Conservation (phyloP, 2,888 invertebrate species). For the Volucella zonaria region DNA sequence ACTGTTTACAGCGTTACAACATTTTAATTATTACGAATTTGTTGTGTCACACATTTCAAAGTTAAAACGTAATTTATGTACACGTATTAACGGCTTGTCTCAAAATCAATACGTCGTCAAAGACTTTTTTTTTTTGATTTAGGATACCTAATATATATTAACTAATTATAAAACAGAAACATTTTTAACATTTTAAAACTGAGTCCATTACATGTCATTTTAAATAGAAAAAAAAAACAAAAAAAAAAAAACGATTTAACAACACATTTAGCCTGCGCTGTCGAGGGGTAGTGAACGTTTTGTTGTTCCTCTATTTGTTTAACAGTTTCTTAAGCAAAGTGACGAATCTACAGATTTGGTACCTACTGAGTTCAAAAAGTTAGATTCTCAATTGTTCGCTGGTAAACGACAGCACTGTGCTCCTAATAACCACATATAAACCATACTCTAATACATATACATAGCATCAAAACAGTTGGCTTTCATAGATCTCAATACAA, state of each 20-base stretch:
- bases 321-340: too few species aligned
- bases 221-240: too few species aligned
- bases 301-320: too few species aligned
- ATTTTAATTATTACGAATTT: constrained; percentile 15
- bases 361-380: neutral
- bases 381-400: neutral
- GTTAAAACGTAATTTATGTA: constrained; percentile 23
- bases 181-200: constrained; percentile 1
- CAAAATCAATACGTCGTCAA: constrained; percentile 54
- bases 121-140: constrained; percentile 24
- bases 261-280: too few species aligned
- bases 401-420: neutral
- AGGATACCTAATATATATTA: constrained; percentile 54
- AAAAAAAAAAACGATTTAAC: too few species aligned
- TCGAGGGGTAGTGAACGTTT: too few species aligned
- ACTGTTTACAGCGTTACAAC: constrained; percentile 7
- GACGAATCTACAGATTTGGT: neutral
- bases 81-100: constrained; percentile 44
- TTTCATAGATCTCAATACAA: constrained; percentile 72
- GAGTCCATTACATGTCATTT: too few species aligned
- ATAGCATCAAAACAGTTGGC: constrained; percentile 67
- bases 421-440: constrained; percentile 14
- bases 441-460: constrained; percentile 35
- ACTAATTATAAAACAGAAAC: constrained; percentile 32
- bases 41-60: constrained; percentile 5